Evolutionary conservation across 1,140 invertebrate species (phyloP).

Genomic region (Psix sp.): DNA sequence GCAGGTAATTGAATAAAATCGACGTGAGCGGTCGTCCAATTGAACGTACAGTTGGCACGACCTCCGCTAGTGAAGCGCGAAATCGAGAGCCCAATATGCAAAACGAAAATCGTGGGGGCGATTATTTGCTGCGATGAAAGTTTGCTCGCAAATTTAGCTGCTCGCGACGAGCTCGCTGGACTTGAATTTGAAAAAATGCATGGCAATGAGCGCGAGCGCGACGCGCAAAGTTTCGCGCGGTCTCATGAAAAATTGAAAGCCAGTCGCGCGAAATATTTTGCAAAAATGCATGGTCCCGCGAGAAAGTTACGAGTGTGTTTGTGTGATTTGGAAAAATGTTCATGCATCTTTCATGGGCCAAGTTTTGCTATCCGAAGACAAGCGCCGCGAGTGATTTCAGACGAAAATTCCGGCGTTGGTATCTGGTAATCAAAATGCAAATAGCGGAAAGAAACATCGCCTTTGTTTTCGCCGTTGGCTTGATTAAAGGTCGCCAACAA

Average conservation of each 20-base stretch:
- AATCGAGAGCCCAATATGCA: slow-evolving; percentile 13
- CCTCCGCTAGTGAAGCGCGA: slow-evolving; percentile 12
- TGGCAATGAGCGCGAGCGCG: slow-evolving; percentile 17
- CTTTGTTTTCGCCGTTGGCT: slow-evolving; percentile 8
- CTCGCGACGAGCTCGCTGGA: not conserved
- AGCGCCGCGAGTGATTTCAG: too few relatives aligned
- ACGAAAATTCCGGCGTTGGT: too few relatives aligned
- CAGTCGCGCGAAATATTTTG: slow-evolving; percentile 37
- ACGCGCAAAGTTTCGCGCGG: slow-evolving; percentile 17
- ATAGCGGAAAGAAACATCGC: slow-evolving; percentile 15
- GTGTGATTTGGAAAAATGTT: slow-evolving; percentile 23
- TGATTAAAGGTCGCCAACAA: slow-evolving; percentile 21
- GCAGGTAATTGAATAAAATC: too few relatives aligned
- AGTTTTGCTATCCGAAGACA: too few relatives aligned
- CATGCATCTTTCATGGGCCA: slow-evolving; percentile 31
- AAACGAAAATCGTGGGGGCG: slow-evolving; percentile 11
- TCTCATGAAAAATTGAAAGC: slow-evolving; percentile 44
- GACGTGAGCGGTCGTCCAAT: slow-evolving; percentile 16
- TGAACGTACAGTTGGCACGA: slow-evolving; percentile 20
- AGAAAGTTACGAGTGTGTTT: slow-evolving; percentile 23
- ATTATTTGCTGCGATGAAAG: slow-evolving; percentile 29
- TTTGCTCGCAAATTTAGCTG: slow-evolving; percentile 31
- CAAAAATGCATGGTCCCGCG: slow-evolving; percentile 18
- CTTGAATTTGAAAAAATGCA: slow-evolving; percentile 37
- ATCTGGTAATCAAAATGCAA: slow-evolving; percentile 34